Evolutionary conservation across 2,113 vertebrate species (phyloP), one percentile per base, ranked within the genome.

Genomic region (Clarias batrachus): DNA sequence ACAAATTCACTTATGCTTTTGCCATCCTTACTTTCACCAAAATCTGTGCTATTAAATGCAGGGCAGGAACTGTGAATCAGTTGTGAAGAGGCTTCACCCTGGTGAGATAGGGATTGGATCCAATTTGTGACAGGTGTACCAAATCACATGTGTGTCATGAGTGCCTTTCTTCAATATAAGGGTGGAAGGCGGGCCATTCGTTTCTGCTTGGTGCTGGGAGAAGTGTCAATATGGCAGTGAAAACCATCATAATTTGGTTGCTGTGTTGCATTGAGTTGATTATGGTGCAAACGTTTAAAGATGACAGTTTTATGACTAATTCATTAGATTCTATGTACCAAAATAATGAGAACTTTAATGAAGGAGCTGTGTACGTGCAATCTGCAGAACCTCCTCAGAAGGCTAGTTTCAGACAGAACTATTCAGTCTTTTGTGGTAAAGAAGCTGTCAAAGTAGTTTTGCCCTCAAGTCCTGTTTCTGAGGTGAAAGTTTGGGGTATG

Each of bases 401-500:
- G 1, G 0, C 21, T 0, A 3, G 71, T n/a, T 0, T 30, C 1
- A 13, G 57, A 19, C 0, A 65, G 57, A 54, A 71, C 23, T 81
- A 79, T 17, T 6, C 13, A 6, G 87, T 84, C 11, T 54, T 56
- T 25, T 90, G 80, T 48, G 23, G 48, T 19, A 56, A 84, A 79
- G 8, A 86, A n/a, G 7, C 66, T 54, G 37, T 85, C 16, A 86
- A 48, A 37, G 89, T 94, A 21, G 82, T 82, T 19, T 81, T 93
- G n/a, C 90, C 80, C 5, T 23, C 52, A 12, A 84, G 80, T 19
- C 30, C 71, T 19, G 5, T 93, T 1, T 88, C 59, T 56, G 76
- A 88, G 0, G 71, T 93, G 1, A 90, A 87, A 23, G 80, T 93
- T 60, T 65, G 92, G 63, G 92, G 93, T 95, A 90, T 63, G 92